Evolutionary conservation across 2,888 invertebrate genomes (phyloP).

Genomic region (Corythucha ciliata): DNA sequence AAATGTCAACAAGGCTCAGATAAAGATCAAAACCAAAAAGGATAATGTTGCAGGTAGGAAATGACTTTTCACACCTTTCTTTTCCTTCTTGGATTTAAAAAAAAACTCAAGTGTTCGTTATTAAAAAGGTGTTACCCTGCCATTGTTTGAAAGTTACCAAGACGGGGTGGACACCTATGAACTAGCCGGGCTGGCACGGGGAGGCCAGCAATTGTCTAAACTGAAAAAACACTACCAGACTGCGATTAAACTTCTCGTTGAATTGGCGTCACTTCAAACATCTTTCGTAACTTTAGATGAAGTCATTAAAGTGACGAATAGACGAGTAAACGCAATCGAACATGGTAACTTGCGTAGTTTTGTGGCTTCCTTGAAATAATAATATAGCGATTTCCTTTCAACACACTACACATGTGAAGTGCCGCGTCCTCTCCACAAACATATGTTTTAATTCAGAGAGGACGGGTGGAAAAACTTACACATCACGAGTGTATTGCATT

Average conservation of each 20-base stretch:
- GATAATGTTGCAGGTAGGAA: conserved; percentile 92
- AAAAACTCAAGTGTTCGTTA: too few species aligned
- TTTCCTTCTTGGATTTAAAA: too few species aligned
- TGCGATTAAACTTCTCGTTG: conserved; percentile 90
- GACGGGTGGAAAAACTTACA: too few species aligned
- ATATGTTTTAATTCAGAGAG: too few species aligned
- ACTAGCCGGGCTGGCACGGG: conserved; percentile 89
- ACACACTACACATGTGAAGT: too few species aligned
- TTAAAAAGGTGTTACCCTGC: conserved; percentile 76
- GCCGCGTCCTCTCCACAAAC: too few species aligned
- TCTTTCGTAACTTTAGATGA: conserved; percentile 98
- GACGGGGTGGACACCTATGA: conserved; percentile 97
- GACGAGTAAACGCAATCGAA: conserved; percentile 98
- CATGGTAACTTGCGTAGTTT: conserved; percentile 57
- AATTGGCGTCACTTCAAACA: conserved; percentile 94
- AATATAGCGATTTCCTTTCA: too few species aligned
- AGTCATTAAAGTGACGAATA: conserved; percentile 96
- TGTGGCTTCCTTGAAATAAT: too few species aligned
- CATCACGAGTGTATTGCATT: too few species aligned
- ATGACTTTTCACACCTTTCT: too few species aligned
- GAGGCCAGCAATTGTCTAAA: conserved; percentile 93
- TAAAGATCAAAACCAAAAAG: conserved; percentile 92
- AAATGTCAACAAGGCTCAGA: conserved; percentile 98
- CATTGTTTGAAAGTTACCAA: conserved; percentile 88
- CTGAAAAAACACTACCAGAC: conserved; percentile 97